phyloP scores from a whole-genome alignment of 2,797 vertebrate species.

The Manis pentadactyla region DNA sequence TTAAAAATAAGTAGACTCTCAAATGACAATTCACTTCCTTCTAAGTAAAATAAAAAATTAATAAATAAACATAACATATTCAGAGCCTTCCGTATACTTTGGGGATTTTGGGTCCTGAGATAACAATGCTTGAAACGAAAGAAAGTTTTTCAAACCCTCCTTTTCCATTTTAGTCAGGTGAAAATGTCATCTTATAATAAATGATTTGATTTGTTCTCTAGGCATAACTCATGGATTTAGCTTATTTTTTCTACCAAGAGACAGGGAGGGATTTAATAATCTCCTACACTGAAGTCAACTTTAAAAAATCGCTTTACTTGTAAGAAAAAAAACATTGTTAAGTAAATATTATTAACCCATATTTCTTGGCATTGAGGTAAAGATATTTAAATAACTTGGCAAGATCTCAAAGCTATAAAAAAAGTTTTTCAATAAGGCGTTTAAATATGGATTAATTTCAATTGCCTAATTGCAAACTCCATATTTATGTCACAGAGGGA shows the following conservation, averaged over 20 bases:
- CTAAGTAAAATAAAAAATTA: background rate
- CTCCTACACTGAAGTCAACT: background rate
- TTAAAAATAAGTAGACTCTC: conserved; percentile 21
- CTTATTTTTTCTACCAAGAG: background rate
- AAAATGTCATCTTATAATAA: conserved; percentile 1
- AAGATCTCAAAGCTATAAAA: background rate
- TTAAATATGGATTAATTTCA: background rate
- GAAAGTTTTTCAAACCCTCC: background rate
- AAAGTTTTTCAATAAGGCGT: background rate
- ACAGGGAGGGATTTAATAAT: background rate
- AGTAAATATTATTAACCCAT: background rate
- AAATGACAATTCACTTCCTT: conserved; percentile 30
- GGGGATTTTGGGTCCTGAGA: background rate
- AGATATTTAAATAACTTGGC: background rate
- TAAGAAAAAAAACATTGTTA: background rate
- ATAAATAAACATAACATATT: background rate
- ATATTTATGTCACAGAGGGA: background rate
- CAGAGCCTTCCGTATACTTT: background rate
- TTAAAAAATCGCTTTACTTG: background rate
- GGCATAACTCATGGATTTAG: background rate
- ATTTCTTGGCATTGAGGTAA: background rate
- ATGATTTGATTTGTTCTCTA: conserved; percentile 20
- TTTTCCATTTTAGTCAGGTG: background rate
- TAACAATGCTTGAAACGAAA: background rate
- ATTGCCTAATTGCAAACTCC: background rate